Base-by-base conservation (phyloP, 2,113 vertebrate genomes). In the Anser brachyrhynchus region DNA sequence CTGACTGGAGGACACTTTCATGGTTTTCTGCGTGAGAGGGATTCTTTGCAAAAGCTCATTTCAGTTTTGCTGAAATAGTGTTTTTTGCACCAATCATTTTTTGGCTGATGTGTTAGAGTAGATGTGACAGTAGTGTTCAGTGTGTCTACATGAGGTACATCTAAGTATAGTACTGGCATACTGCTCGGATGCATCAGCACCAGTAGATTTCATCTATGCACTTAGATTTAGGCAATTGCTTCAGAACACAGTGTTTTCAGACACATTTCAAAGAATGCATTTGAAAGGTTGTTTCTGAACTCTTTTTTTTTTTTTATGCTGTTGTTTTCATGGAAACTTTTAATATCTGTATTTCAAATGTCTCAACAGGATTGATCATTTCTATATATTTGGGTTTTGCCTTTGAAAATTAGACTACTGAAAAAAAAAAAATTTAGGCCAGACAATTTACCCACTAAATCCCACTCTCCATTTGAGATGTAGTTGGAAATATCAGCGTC, bases 401-500 rank as follows among this genome's bases (percentile, higher is more conserved):
- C 44, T 84, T 92, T 69, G 58, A 81, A 86, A 92, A 82, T 64
- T 28, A 54, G 13, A 73, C 6, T 62, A 23, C 1, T 51, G n/a
- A 76, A 85, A 87, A 51, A 57, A 57, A 21, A 21, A 49, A 43
- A 43, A 33, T 75, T 51, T 58, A 59, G 14, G 22, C 4, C 44
- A 52, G 26, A 8, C 3, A 11, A 74, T 97, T 98, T 98, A 99
- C 99, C 99, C n/a, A 99, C 98, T 75, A 99, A 98, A 93, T 99
- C 99, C 99, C 99, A 99, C 96, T 99, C 99, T 77, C 99, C 99
- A 28, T 99, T 99, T 59, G 98, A 98, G 78, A 99, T 99, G 96
- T 99, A 99, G 83, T 98, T 98, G 26, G 99, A 99, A 92, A 98
- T 97, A 96, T 99, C 99, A 46, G 98, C 99, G 9, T 98, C 98